Percentiles rank a stretch among this genome's conserved stretches.
Evolutionary conservation across 2,797 vertebrate genomes (phyloP).

Genomic region (Antennarius maculatus): DNA sequence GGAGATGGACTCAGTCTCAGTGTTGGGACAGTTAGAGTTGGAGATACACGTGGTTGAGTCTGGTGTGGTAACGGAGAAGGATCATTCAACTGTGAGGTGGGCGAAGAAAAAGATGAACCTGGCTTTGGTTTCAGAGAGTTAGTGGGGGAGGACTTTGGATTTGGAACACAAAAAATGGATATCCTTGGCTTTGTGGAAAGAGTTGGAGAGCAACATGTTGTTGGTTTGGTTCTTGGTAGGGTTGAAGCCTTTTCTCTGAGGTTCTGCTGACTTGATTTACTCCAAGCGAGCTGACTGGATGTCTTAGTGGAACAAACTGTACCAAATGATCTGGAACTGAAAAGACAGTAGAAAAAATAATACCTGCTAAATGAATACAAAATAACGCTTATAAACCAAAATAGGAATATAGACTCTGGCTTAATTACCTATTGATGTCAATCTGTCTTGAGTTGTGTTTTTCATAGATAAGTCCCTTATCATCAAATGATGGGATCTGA

Average conservation of each 20-base stretch:
- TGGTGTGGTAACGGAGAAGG: slow-evolving; percentile 33
- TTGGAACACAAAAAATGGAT: slow-evolving; percentile 42
- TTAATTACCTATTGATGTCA: slow-evolving; percentile 63
- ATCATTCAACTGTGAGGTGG: slow-evolving; percentile 34
- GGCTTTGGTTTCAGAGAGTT: slow-evolving; percentile 50
- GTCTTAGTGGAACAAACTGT: slow-evolving; percentile 40
- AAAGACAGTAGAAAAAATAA: neutral
- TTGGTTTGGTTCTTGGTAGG: slow-evolving; percentile 60
- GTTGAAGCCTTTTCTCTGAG: slow-evolving; percentile 54
- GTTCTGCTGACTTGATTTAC: slow-evolving; percentile 39
- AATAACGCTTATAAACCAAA: slow-evolving; percentile 4
- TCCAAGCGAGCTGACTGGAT: slow-evolving; percentile 22
- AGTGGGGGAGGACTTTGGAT: slow-evolving; percentile 56
- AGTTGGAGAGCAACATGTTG: slow-evolving; percentile 39
- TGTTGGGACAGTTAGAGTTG: slow-evolving; percentile 60
- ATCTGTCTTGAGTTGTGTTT: slow-evolving; percentile 29
- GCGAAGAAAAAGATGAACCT: slow-evolving; percentile 40
- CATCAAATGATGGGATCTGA: slow-evolving; percentile 77
- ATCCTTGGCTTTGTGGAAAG: slow-evolving; percentile 41
- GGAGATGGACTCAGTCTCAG: slow-evolving; percentile 64
- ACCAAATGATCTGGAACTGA: slow-evolving; percentile 50
- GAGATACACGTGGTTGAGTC: slow-evolving; percentile 51
- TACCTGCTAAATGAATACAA: neutral
- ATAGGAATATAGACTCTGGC: neutral
- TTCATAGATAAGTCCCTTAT: slow-evolving; percentile 57